Evolutionary conservation across 1,140 invertebrate genomes (phyloP).

Genomic region (Cepaea nemoralis): DNA sequence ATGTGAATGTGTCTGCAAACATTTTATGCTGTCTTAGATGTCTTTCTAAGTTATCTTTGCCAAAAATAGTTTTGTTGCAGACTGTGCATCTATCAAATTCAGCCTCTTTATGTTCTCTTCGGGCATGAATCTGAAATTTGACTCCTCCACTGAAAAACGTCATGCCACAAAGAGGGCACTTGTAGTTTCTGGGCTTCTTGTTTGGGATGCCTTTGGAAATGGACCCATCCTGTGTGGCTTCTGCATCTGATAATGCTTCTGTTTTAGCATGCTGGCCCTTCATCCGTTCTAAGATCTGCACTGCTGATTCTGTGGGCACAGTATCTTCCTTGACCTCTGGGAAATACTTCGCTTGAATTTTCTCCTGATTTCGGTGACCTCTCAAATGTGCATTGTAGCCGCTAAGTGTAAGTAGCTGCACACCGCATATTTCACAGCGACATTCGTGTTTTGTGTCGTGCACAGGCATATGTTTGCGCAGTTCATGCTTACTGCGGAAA

Average conservation of each 20-base stretch:
- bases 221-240: too few relatives aligned
- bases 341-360: constrained; percentile 21
- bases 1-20: constrained; percentile 34
- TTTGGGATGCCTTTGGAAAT: not conserved
- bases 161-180: constrained; percentile 41
- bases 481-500: constrained; percentile 28
- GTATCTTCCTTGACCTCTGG: not conserved
- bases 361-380: constrained; percentile 43
- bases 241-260: not conserved
- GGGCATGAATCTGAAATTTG: constrained; percentile 39
- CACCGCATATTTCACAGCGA: constrained; percentile 44
- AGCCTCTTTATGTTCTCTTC: constrained; percentile 36
- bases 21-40: constrained; percentile 34
- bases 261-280: not conserved
- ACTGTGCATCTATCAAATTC: constrained; percentile 34
- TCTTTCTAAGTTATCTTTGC: constrained; percentile 40
- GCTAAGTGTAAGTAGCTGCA: constrained; percentile 45
- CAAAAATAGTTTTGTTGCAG: constrained; percentile 34
- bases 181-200: constrained; percentile 15
- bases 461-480: constrained; percentile 36
- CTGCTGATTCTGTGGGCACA: not conserved
- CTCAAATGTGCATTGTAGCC: constrained; percentile 43
- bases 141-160: constrained; percentile 36
- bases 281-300: constrained; percentile 19
- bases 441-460: constrained; percentile 37